These are phyloP conservation scores for Pipistrellus pygmaeus DNA, from an alignment of 2,797 vertebrate species.

Conservation along the genomic window DNA sequence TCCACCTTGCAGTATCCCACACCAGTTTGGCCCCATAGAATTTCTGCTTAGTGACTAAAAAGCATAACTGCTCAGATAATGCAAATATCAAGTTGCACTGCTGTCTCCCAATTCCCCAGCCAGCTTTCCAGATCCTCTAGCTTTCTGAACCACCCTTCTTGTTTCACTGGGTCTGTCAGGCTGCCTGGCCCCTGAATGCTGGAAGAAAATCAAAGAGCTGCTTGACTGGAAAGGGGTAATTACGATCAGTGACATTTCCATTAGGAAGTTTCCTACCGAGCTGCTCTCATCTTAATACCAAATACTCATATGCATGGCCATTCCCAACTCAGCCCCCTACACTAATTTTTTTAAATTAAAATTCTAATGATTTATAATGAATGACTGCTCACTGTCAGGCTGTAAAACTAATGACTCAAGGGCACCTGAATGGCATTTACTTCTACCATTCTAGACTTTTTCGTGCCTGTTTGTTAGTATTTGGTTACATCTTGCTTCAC, in stretches of 20 bases:
- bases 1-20: not conserved
- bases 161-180: conserved; percentile 37
- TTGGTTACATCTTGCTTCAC: not conserved
- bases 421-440: not conserved
- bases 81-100: conserved; percentile 37
- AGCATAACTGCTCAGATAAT: conserved; percentile 9
- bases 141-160: conserved; percentile 70
- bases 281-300: conserved; percentile 82
- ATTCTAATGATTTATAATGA: conserved; percentile 79
- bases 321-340: conserved; percentile 61
- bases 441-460: not conserved
- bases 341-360: conserved; percentile 80
- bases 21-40: not conserved
- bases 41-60: not conserved
- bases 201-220: conserved; percentile 80
- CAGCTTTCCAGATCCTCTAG: conserved; percentile 50
- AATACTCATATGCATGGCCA: conserved; percentile 73
- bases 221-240: conserved; percentile 80
- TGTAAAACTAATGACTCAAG: conserved; percentile 15
- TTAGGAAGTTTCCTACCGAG: conserved; percentile 80
- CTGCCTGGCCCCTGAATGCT: conserved; percentile 58
- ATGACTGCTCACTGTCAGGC: conserved; percentile 57
- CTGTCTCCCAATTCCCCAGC: conserved; percentile 52
- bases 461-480: not conserved
- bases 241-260: conserved; percentile 83